These are phyloP conservation scores for Corella eumyota DNA, from an alignment of 23 tunicate genomes.

Conservation along the genomic window DNA sequence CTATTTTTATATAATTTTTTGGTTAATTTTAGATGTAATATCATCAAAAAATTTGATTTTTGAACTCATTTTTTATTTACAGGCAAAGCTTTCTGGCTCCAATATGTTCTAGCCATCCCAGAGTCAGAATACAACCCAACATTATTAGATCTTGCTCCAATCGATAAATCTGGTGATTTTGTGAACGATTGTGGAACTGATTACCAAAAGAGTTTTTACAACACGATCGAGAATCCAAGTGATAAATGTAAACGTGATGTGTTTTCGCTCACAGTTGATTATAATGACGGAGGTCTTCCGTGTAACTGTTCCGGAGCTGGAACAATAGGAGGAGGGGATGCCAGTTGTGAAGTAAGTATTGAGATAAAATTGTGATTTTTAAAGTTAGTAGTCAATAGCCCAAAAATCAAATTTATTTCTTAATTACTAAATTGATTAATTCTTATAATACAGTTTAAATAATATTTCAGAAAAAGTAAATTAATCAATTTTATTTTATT, in stretches of 20 bases:
- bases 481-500: too few relatives aligned
- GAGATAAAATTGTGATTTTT: background rate
- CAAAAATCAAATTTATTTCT: background rate
- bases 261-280: constrained; percentile 58
- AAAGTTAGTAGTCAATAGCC: background rate
- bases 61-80: background rate
- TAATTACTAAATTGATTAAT: too few relatives aligned
- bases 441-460: too few relatives aligned
- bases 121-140: constrained; percentile 48
- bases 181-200: background rate
- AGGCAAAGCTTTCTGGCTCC: constrained; percentile 66
- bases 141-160: constrained; percentile 28
- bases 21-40: too few relatives aligned
- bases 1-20: too few relatives aligned
- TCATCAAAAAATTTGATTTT: background rate
- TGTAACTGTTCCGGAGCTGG: constrained; percentile 97
- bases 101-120: constrained; percentile 68
- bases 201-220: constrained; percentile 22
- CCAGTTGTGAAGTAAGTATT: constrained; percentile 46
- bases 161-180: constrained; percentile 60
- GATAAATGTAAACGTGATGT: constrained; percentile 60
- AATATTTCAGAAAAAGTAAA: too few relatives aligned
- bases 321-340: constrained; percentile 80
- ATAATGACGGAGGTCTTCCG: constrained; percentile 59
- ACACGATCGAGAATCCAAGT: constrained; percentile 29